Conservation (phyloP, 2,888 invertebrate genomes). For the Agrilus mali region DNA sequence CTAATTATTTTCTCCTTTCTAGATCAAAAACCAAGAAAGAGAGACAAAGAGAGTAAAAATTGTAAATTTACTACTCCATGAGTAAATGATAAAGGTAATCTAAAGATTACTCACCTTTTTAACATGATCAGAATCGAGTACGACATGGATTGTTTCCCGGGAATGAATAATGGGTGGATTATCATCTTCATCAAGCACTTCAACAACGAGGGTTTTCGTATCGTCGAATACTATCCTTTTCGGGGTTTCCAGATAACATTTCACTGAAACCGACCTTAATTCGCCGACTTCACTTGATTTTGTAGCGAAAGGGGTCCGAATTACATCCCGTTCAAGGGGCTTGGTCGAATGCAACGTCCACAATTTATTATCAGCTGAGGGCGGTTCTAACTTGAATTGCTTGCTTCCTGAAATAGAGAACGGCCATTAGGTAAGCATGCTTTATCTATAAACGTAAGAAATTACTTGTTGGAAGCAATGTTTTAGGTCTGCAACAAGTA, state of each 20-base stretch:
- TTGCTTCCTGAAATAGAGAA: constrained; percentile 12
- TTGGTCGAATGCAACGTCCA: constrained; percentile 28
- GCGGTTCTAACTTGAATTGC: constrained; percentile 16
- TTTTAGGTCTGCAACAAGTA: no score
- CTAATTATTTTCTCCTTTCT: no score
- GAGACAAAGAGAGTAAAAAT: no score
- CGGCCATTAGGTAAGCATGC: not conserved
- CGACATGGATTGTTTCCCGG: constrained; percentile 22
- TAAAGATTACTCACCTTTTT: constrained; percentile 19
- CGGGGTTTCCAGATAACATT: constrained; percentile 33
- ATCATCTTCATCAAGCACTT: constrained; percentile 39
- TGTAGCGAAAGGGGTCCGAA: constrained; percentile 27
- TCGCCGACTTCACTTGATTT: constrained; percentile 28
- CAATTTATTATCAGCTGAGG: constrained; percentile 14
- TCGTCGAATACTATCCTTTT: constrained; percentile 26
- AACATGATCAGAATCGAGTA: constrained; percentile 21
- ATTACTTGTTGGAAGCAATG: no score
- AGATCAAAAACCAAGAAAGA: no score
- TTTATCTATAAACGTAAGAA: no score
- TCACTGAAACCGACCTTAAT: constrained; percentile 25
- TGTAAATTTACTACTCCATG: no score
- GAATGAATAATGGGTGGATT: constrained; percentile 33
- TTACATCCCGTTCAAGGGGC: constrained; percentile 21
- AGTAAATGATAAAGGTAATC: no score
- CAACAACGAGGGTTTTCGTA: constrained; percentile 31